Evolutionary conservation across 2,797 vertebrate species (phyloP).

Genomic region (Xenentodon cancila): DNA sequence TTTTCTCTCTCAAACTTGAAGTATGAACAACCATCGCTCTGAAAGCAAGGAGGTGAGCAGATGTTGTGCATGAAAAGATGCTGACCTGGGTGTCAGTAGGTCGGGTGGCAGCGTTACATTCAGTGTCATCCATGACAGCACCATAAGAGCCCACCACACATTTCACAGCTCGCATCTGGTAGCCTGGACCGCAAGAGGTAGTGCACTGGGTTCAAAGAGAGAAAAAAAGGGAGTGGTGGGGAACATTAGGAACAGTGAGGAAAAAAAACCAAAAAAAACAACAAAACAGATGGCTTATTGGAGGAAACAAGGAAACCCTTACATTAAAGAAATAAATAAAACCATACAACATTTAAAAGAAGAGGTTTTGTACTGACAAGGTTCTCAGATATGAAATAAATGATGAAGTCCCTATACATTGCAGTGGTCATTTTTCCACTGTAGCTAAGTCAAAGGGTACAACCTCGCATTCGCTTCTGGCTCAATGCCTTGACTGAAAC

Average conservation of each 20-base stretch:
- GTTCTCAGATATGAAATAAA: constrained; percentile 28
- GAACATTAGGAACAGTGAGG: constrained; percentile 44
- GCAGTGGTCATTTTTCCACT: constrained; percentile 35
- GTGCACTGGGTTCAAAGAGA: constrained; percentile 88
- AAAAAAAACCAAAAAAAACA: constrained; percentile 16
- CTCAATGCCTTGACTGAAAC: constrained; percentile 81
- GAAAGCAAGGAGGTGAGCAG: not conserved
- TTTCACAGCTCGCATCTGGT: constrained; percentile 95
- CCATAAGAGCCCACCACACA: constrained; percentile 91
- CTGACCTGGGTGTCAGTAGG: constrained; percentile 93
- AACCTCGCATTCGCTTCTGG: constrained; percentile 73
- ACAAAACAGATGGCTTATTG: constrained; percentile 14
- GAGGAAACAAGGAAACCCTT: constrained; percentile 26
- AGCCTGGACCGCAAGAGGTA: constrained; percentile 92
- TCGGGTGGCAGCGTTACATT: constrained; percentile 93
- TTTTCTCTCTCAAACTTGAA: constrained; percentile 11
- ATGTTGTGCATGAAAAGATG: not conserved
- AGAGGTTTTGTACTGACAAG: constrained; percentile 9
- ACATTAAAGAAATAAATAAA: constrained; percentile 31
- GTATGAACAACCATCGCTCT: not conserved
- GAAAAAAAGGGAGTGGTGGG: constrained; percentile 29
- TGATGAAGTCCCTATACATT: constrained; percentile 38
- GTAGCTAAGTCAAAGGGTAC: constrained; percentile 74
- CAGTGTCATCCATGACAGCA: constrained; percentile 91
- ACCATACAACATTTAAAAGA: constrained; percentile 9